Evolutionary conservation across 2,113 vertebrate species (phyloP).

Genomic region (Cervus canadensis): DNA sequence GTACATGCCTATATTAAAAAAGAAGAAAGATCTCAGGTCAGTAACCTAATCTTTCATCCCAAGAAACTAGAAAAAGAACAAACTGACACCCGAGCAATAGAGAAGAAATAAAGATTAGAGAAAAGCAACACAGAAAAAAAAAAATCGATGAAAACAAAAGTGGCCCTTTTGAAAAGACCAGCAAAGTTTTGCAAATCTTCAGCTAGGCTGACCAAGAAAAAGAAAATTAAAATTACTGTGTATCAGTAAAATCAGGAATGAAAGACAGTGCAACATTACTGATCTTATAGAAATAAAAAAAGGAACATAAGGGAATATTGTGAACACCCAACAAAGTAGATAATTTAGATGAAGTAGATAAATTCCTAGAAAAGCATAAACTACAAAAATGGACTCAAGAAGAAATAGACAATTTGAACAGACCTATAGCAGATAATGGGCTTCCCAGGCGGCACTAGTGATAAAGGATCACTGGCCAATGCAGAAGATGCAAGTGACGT

Average conservation of each 20-base stretch:
- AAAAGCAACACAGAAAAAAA: not conserved
- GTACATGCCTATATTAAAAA: not conserved
- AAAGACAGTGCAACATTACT: not conserved
- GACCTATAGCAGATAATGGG: not conserved
- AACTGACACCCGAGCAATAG: not conserved
- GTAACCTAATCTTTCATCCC: not conserved
- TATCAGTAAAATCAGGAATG: not conserved
- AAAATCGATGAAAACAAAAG: not conserved
- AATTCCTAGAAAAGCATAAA: not conserved
- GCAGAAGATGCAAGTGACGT: not conserved
- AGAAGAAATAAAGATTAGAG: not conserved
- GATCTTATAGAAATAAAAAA: not conserved
- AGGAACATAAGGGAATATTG: not conserved
- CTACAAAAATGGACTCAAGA: not conserved
- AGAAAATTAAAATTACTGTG: not conserved
- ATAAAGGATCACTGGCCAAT: not conserved
- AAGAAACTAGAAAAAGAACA: not conserved
- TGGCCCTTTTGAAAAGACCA: not conserved
- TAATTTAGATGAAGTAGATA: not conserved
- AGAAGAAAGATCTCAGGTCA: not conserved
- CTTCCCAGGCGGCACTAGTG: not conserved
- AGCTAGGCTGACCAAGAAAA: not conserved
- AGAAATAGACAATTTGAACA: not conserved
- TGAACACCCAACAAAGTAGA: not conserved
- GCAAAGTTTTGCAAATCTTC: not conserved